Percentiles rank a stretch among this genome's conserved stretches.
Evolutionary conservation across 2,888 invertebrate genomes (phyloP).

Genomic region (Melanargia galathea): DNA sequence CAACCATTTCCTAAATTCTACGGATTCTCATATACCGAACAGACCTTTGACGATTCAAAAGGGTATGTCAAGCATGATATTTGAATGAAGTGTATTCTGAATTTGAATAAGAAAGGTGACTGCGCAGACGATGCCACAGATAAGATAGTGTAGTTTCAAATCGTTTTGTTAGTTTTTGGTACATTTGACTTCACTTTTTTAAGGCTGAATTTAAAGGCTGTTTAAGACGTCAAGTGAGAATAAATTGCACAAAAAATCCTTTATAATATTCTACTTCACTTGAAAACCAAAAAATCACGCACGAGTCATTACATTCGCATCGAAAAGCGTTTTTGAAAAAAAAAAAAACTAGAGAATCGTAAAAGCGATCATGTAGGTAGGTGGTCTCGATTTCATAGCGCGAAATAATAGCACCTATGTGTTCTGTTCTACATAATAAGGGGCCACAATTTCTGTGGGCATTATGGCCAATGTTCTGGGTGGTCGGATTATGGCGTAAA

Average conservation of each 20-base stretch:
- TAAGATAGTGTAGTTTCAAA: conserved; percentile 11
- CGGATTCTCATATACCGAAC: conserved; percentile 7
- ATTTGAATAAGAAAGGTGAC: conserved; percentile 15
- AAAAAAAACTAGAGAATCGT: conserved; percentile 36
- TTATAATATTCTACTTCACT: conserved; percentile 2
- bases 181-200: no score
- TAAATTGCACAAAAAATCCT: conserved; percentile 2
- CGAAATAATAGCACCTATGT: conserved; percentile 73
- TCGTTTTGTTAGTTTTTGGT: neutral
- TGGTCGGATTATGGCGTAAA: conserved; percentile 77
- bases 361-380: conserved; percentile 63
- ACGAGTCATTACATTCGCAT: conserved; percentile 74
- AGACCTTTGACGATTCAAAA: conserved; percentile 15
- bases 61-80: conserved; percentile 16
- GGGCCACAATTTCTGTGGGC: conserved; percentile 70
- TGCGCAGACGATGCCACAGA: conserved; percentile 20
- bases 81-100: conserved; percentile 14
- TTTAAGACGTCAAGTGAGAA: conserved; percentile 6
- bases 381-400: conserved; percentile 75
- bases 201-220: no score
- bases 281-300: conserved; percentile 76
- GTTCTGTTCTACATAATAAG: conserved; percentile 74
- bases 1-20: conserved; percentile 9
- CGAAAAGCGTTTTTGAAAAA: conserved; percentile 59
- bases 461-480: conserved; percentile 67